These are phyloP conservation scores for Trichonephila clavata DNA, from an alignment of 1,140 invertebrate genomes.

Conservation along the genomic window DNA sequence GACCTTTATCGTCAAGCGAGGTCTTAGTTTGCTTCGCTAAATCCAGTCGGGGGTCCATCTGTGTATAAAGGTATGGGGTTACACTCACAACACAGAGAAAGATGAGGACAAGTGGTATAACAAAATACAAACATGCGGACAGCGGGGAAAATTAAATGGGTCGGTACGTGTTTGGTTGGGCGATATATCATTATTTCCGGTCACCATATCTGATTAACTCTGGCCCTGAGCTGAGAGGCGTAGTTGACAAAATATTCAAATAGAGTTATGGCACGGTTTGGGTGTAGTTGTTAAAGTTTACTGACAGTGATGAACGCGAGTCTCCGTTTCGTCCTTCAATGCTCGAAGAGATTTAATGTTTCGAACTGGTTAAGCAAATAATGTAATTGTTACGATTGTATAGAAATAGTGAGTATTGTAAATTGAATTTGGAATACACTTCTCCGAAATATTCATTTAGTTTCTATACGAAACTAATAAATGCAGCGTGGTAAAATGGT, in stretches of 20 bases:
- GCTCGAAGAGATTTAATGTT: too few species aligned
- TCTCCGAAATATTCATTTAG: too few species aligned
- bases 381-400: too few species aligned
- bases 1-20: constrained; percentile 54
- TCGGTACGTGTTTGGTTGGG: background rate
- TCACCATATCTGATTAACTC: background rate
- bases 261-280: background rate
- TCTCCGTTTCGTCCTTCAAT: background rate
- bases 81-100: too few species aligned
- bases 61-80: constrained; percentile 9
- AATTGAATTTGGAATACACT: too few species aligned
- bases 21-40: constrained; percentile 58
- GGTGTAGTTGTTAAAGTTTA: background rate
- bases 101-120: constrained; percentile 9
- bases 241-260: background rate
- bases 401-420: too few species aligned
- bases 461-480: too few species aligned
- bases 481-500: too few species aligned
- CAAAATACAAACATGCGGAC: background rate
- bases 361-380: too few species aligned
- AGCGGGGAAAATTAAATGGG: constrained; percentile 15
- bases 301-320: background rate
- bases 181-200: constrained; percentile 5
- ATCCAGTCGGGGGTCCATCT: background rate
- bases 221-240: too few species aligned